Evolutionary conservation across 2,113 vertebrate species (phyloP).

Genomic region (Aleadryas rufinucha): DNA sequence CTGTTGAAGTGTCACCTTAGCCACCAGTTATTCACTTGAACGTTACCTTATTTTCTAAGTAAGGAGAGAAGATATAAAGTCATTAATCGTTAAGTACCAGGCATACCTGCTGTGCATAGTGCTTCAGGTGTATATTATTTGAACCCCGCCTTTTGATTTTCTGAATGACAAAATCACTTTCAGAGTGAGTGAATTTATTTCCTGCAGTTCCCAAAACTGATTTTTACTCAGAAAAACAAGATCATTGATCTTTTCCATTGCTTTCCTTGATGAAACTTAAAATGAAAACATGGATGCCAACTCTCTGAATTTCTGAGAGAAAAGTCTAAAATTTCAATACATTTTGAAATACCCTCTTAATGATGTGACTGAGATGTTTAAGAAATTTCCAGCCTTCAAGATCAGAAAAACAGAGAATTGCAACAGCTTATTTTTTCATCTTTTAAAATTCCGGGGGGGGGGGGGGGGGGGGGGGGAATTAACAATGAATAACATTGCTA

Average conservation of each 20-base stretch:
- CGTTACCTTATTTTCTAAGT: neutral
- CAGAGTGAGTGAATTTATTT: constrained; percentile 37
- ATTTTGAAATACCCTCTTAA: neutral
- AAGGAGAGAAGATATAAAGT: neutral
- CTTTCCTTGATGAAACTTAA: neutral
- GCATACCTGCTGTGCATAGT: neutral
- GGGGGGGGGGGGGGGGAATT: neutral
- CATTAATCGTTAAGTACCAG: constrained; percentile 29
- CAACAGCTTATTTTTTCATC: neutral
- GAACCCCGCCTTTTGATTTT: constrained; percentile 32
- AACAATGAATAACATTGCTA: neutral
- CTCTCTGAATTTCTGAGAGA: neutral
- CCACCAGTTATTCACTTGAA: neutral
- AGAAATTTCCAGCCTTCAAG: neutral
- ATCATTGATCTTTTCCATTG: constrained; percentile 1
- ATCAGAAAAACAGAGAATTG: neutral
- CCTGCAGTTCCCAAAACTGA: neutral
- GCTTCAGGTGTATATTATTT: constrained; percentile 1
- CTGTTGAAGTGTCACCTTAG: neutral
- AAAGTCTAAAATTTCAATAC: constrained; percentile 21
- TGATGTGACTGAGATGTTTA: neutral
- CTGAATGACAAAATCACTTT: constrained; percentile 41
- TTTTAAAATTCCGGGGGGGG: neutral
- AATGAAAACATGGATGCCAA: constrained; percentile 14
- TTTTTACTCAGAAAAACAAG: constrained; percentile 3